A percentile compares a stretch with the other conserved stretches of the same genome.
Conservation (phyloP, 2,888 invertebrate genomes). For the Drosophila monieri region DNA sequence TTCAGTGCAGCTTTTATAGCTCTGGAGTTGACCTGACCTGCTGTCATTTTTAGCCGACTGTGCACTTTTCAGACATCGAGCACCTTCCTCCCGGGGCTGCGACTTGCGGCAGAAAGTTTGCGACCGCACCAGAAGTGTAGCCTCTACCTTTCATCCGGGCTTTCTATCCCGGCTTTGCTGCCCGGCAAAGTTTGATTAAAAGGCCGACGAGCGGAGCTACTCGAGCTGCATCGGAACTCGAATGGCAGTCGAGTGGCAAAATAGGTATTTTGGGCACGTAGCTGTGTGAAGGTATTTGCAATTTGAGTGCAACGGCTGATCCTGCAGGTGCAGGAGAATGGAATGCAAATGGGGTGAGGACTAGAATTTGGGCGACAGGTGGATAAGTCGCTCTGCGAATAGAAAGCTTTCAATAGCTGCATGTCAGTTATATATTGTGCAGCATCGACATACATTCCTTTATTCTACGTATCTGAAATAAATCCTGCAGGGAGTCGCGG, state of each 20-base stretch:
- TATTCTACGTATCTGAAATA: neutral
- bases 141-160: constrained; percentile 8
- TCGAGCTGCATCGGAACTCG: constrained; percentile 18
- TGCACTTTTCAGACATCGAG: constrained; percentile 21
- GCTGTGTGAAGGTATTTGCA: constrained; percentile 12
- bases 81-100: constrained; percentile 17
- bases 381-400: neutral
- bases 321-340: constrained; percentile 12
- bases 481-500: neutral
- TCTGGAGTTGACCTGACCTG: constrained; percentile 15
- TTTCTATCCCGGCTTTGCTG: neutral
- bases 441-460: neutral
- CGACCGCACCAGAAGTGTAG: constrained; percentile 32
- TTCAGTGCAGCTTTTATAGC: neutral
- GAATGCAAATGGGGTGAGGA: constrained; percentile 7
- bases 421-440: neutral
- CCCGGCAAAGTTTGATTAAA: constrained; percentile 50
- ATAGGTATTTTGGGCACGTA: constrained; percentile 35
- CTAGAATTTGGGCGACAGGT: neutral
- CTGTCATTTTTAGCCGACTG: constrained; percentile 25
- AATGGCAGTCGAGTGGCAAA: constrained; percentile 15
- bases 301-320: constrained; percentile 14
- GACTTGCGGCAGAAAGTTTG: constrained; percentile 29
- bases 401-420: neutral
- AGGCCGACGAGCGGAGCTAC: constrained; percentile 21